Percentiles rank a stretch among this genome's conserved stretches.
phyloP scores from a whole-genome alignment of 2,113 vertebrate species.

The Brienomyrus brachyistius region DNA sequence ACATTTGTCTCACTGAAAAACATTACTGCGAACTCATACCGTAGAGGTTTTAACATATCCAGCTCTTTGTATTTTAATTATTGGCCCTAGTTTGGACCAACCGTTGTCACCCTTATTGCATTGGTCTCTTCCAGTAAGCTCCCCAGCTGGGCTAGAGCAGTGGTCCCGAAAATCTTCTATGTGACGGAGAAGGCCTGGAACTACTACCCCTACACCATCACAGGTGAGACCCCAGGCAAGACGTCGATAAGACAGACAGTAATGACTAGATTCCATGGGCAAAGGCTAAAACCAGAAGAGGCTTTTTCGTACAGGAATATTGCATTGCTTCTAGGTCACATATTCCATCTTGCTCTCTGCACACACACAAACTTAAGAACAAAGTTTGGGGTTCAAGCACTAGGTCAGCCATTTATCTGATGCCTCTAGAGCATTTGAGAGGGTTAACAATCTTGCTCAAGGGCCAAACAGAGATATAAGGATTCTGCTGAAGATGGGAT shows the following conservation, averaged over 20 bases:
- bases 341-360: not conserved
- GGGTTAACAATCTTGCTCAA: not conserved
- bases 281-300: not conserved
- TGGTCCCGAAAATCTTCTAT: slow-evolving; percentile 97
- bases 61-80: not conserved
- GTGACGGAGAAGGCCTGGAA: slow-evolving; percentile 98
- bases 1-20: not conserved
- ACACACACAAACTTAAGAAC: not conserved
- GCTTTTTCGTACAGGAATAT: not conserved
- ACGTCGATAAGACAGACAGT: too few species aligned
- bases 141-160: slow-evolving; percentile 92
- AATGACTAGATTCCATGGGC: not conserved
- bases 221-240: slow-evolving; percentile 66
- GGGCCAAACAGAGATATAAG: not conserved
- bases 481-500: not conserved
- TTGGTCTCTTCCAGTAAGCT: slow-evolving; percentile 72
- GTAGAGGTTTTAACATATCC: not conserved
- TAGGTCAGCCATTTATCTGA: not conserved
- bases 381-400: not conserved
- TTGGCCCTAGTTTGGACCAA: not conserved
- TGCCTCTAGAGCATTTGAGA: not conserved
- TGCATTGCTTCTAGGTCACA: not conserved
- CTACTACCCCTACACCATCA: slow-evolving; percentile 96
- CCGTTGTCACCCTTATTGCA: not conserved
- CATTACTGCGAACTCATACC: not conserved